Evolutionary conservation across 2,113 vertebrate genomes (phyloP), one percentile per base, ranked within the genome.

Genomic region (Penelope pileata): DNA sequence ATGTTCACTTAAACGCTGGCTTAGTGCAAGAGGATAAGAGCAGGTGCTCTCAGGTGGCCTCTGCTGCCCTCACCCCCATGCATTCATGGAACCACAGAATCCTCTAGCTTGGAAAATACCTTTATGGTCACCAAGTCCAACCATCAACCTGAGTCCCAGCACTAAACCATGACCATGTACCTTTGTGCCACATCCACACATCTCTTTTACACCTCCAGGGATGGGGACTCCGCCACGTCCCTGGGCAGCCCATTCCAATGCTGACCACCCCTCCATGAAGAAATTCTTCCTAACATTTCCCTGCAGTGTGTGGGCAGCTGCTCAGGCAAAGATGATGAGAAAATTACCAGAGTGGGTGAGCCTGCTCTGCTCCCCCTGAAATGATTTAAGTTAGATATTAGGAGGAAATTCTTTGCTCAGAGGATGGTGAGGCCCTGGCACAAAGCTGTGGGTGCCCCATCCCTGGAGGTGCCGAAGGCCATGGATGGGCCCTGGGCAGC

Each of bases 1-100:
- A 40, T 5, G 10, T 10, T 18, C 0, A 0, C n/a, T 58, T 69
- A 12, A 48, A 53, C 2, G 13, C 22, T 53, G 23, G 16, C 1
- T 9, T 40, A 27, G 26, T 2, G 2, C 10, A 2, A 2, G 32
- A 36, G 36, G 4, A 10, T 29, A 32, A 43, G 30, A 54, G 50
- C 58, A 68, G 51, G 48, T 2, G 2, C 63, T 10, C 38, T 13
- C 32, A 6, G 72, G 19, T 13, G 32, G 22, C 5, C 40, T 54
- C 51, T 42, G 60, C 56, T 70, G 17, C 40, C 16, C 21, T 67
- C 6, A 0, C 47, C 85, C 40, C 29, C 2, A 0, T 9, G 40
- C 40, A 8, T 32, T 58, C n/a, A 34, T 26, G 24, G 59, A 38
- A 38, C 38, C 59, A 62, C 16, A 62, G 59, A 26, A 38, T 62